These are phyloP conservation scores for Capreolus pygargus DNA, from an alignment of 2,113 vertebrate species.

Conservation along the genomic window DNA sequence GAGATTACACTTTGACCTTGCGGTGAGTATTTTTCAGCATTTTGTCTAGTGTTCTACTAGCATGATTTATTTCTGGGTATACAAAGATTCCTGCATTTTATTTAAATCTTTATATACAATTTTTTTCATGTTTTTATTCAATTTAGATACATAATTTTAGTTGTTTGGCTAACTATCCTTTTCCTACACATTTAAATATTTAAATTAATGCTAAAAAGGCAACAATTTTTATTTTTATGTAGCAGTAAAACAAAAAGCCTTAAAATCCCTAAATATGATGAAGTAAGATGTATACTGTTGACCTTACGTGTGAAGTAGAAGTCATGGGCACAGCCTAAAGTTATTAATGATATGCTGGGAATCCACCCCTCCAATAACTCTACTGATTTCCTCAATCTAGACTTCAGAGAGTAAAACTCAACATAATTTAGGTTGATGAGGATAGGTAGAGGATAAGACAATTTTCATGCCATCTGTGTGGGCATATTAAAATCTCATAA, in stretches of 20 bases:
- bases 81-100: constrained; percentile 1
- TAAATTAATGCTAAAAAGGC: constrained; percentile 19
- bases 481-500: constrained; percentile 28
- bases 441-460: constrained; percentile 9
- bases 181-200: constrained; percentile 29
- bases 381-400: not conserved
- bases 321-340: not conserved
- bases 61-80: constrained; percentile 13
- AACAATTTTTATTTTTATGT: constrained; percentile 14
- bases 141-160: constrained; percentile 38
- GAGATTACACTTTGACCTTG: constrained; percentile 94
- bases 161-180: not conserved
- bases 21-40: constrained; percentile 80
- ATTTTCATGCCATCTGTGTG: not conserved
- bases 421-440: constrained; percentile 18
- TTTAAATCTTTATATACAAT: not conserved
- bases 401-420: constrained; percentile 33
- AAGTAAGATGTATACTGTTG: not conserved
- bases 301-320: not conserved
- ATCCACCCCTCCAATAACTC: not conserved
- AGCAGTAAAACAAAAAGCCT: constrained; percentile 26
- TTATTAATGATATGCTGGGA: constrained; percentile 16
- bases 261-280: constrained; percentile 12
- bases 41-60: not conserved
- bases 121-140: constrained; percentile 31